Conservation (phyloP, 2,797 vertebrate genomes). For the Parauchenoglanis ngamensis region DNA sequence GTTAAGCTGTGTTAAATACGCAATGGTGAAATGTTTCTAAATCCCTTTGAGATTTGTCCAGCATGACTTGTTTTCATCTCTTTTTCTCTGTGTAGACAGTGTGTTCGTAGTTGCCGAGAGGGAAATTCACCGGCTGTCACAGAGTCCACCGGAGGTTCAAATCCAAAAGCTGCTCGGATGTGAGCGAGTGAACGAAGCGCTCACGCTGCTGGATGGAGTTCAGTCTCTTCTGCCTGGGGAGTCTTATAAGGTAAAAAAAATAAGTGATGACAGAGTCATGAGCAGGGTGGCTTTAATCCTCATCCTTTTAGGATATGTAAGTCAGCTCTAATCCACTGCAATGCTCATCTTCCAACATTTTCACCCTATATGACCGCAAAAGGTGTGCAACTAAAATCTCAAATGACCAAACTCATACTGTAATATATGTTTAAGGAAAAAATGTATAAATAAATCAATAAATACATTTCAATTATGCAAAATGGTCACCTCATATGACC, state of each 20-base stretch:
- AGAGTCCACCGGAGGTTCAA: constrained; percentile 67
- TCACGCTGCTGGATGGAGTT: constrained; percentile 66
- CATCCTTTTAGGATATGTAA: constrained; percentile 26
- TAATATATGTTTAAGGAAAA: neutral
- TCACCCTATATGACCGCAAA: neutral
- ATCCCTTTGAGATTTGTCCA: constrained; percentile 20
- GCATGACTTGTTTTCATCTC: neutral
- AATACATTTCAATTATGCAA: neutral
- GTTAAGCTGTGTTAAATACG: neutral
- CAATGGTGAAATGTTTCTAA: neutral
- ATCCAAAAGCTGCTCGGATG: constrained; percentile 64
- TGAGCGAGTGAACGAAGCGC: constrained; percentile 67
- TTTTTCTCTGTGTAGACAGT: constrained; percentile 63
- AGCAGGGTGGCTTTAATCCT: constrained; percentile 28
- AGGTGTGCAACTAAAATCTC: neutral
- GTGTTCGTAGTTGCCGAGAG: constrained; percentile 69
- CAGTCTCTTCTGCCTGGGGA: constrained; percentile 58
- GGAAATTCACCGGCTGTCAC: constrained; percentile 66
- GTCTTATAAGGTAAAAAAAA: constrained; percentile 61
- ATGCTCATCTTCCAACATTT: constrained; percentile 1
- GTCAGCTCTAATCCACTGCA: constrained; percentile 40
- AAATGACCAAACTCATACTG: neutral
- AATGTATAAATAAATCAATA: neutral
- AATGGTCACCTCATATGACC: constrained; percentile 12
- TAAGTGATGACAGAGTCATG: neutral